phyloP scores from a whole-genome alignment of 2,113 vertebrate genomes.

The Pterocles burchelli region DNA sequence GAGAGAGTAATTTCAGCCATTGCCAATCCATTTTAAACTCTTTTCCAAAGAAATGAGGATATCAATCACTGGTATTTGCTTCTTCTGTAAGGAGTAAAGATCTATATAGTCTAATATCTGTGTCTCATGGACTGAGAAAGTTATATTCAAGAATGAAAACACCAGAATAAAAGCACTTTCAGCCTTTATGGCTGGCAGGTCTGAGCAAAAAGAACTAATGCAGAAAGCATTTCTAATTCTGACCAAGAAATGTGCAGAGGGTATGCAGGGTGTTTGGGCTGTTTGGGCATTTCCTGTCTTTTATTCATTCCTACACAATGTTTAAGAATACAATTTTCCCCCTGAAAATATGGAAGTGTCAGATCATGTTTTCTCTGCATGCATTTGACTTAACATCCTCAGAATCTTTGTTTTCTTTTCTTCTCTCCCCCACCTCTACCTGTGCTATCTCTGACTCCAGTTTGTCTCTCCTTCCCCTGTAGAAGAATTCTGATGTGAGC shows the following conservation, averaged over 20 bases:
- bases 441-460: not conserved
- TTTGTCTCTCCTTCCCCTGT: not conserved
- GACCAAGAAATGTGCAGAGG: not conserved
- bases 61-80: conserved; percentile 20
- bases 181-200: not conserved
- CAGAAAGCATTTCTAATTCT: not conserved
- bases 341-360: conserved; percentile 11
- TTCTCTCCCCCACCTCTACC: not conserved
- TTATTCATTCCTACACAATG: not conserved
- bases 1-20: conserved; percentile 19
- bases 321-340: not conserved
- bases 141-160: not conserved
- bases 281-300: not conserved
- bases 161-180: not conserved
- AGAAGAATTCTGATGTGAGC: not conserved
- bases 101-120: not conserved
- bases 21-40: conserved; percentile 51
- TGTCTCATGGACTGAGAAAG: not conserved
- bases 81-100: not conserved
- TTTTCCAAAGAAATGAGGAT: conserved; percentile 22
- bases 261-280: not conserved
- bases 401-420: not conserved
- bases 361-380: not conserved
- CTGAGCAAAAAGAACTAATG: not conserved
- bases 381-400: conserved; percentile 15